Percentiles rank a stretch among this genome's conserved stretches.
These are phyloP conservation scores for Pteria penguin DNA, from an alignment of 2,888 invertebrate genomes.

Conservation along the genomic window DNA sequence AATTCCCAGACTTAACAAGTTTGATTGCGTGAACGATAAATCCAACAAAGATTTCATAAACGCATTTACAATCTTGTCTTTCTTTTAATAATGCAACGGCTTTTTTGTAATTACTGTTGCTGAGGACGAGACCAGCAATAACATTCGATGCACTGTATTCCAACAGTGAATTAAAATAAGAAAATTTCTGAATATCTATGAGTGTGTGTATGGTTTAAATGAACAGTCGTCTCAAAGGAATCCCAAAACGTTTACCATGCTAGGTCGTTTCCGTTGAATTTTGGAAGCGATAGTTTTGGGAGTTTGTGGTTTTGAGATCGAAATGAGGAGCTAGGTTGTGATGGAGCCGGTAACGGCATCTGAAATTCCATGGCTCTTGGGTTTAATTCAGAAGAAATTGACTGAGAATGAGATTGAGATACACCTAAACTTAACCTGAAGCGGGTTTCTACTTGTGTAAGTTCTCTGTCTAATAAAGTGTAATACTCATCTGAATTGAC, in stretches of 20 bases:
- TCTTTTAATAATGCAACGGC: neutral
- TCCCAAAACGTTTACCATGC: conserved; percentile 12
- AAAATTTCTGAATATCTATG: conserved; percentile 1
- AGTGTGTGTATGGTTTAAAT: no score
- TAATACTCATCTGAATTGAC: no score
- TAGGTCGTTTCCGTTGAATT: neutral
- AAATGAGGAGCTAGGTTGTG: neutral
- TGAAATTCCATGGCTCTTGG: neutral
- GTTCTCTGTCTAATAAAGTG: no score
- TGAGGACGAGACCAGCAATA: neutral
- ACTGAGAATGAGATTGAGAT: neutral
- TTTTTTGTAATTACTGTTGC: neutral
- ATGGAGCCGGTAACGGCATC: neutral
- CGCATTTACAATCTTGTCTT: neutral
- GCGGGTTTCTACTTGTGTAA: no score
- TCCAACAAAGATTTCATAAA: neutral
- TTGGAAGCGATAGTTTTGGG: neutral
- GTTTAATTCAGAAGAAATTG: neutral
- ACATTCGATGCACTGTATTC: neutral
- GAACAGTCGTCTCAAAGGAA: neutral
- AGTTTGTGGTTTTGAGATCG: conserved; percentile 10
- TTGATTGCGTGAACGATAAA: neutral
- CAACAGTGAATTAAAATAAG: conserved; percentile 2
- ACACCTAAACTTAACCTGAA: no score
- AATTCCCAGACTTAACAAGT: no score